Conservation (phyloP, 1,140 invertebrate genomes). For the Hylyphantes graminicola region DNA sequence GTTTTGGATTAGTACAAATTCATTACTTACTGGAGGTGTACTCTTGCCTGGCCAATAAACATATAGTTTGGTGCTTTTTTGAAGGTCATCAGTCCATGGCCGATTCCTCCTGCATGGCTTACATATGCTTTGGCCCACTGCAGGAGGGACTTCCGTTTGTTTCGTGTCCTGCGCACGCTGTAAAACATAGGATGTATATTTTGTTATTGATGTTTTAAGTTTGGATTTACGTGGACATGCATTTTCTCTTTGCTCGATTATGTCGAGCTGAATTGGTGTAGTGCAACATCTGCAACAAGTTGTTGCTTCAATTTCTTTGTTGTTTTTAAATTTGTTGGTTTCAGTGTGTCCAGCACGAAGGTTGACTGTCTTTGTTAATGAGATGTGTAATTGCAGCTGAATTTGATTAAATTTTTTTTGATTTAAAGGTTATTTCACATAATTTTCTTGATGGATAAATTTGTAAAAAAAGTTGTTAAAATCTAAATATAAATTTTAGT, state of each 20-base stretch:
- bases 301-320: neutral
- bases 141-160: slow-evolving; percentile 6
- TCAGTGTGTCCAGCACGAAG: neutral
- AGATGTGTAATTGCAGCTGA: too few species aligned
- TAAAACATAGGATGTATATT: slow-evolving; percentile 28
- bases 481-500: too few species aligned
- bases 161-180: slow-evolving; percentile 20
- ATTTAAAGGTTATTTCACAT: too few species aligned
- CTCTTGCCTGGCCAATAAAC: neutral
- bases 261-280: neutral
- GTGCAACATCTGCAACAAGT: slow-evolving; percentile 30
- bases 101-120: slow-evolving; percentile 13
- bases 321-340: too few species aligned
- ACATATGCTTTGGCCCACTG: slow-evolving; percentile 25
- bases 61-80: slow-evolving; percentile 23
- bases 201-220: slow-evolving; percentile 33
- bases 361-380: neutral
- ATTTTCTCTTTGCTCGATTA: neutral
- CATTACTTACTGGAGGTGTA: slow-evolving; percentile 15
- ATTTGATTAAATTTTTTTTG: too few species aligned
- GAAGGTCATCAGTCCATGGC: slow-evolving; percentile 34
- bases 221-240: slow-evolving; percentile 9
- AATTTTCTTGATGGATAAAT: too few species aligned
- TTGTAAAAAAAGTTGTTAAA: too few species aligned
- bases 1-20: too few species aligned